Evolutionary conservation across 1,140 invertebrate genomes (phyloP).

Genomic region (Zaprionus camerounensis): DNA sequence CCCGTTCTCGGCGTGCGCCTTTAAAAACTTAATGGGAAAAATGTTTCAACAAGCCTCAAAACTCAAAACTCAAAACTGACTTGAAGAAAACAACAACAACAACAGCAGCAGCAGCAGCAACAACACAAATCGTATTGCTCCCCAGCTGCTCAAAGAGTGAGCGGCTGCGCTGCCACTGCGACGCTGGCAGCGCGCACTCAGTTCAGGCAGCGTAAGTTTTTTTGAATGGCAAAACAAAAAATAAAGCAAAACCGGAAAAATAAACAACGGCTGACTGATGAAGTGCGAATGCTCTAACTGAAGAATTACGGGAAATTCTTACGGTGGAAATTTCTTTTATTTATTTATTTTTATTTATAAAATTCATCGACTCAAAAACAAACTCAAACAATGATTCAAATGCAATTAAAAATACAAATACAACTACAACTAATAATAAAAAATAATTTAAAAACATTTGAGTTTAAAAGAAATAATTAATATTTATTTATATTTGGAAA

Average conservation of each 20-base stretch:
- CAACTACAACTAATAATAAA: too few relatives aligned
- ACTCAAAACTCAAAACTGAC: conserved; percentile 53
- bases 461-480: too few relatives aligned
- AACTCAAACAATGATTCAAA: too few relatives aligned
- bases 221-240: conserved; percentile 77
- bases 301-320: not conserved
- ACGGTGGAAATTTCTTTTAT: not conserved
- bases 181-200: conserved; percentile 15
- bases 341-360: not conserved
- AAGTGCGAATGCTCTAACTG: conserved; percentile 45
- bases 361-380: too few relatives aligned
- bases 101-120: conserved; percentile 21
- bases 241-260: conserved; percentile 80
- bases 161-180: conserved; percentile 21
- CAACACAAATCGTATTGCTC: conserved; percentile 46
- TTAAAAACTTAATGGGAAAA: conserved; percentile 80
- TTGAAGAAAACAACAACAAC: conserved; percentile 24
- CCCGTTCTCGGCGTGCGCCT: conserved; percentile 78
- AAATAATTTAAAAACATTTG: too few relatives aligned
- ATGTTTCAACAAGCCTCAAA: conserved; percentile 63
- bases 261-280: conserved; percentile 30
- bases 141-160: conserved; percentile 63
- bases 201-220: conserved; percentile 52
- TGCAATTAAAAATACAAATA: too few relatives aligned
- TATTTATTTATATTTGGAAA: too few relatives aligned